Evolutionary conservation across 2,797 vertebrate genomes (phyloP).

Genomic region (Psittacula derbiana): DNA sequence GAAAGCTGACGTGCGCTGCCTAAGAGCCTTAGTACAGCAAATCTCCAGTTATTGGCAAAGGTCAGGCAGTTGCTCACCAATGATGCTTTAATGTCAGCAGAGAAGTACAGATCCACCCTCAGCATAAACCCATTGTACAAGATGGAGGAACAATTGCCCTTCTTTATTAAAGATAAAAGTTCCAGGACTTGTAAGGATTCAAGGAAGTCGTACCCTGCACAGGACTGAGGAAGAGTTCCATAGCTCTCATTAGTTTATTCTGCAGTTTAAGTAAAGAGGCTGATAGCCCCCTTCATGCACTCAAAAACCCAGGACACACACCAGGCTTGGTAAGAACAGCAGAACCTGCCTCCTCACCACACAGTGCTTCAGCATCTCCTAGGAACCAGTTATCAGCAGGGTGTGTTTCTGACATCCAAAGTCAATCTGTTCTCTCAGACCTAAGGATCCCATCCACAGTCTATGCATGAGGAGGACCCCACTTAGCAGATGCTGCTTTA

Average conservation of each 20-base stretch:
- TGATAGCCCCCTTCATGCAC: neutral
- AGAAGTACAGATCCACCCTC: neutral
- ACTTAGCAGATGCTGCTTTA: neutral
- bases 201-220: fast-evolving
- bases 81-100: neutral
- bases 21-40: constrained; percentile 35
- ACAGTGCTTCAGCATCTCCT: neutral
- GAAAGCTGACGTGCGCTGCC: constrained; percentile 40
- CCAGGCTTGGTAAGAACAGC: neutral
- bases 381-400: neutral
- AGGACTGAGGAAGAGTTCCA: neutral
- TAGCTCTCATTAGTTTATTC: neutral
- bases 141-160: neutral
- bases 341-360: neutral
- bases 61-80: neutral
- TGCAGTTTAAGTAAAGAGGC: neutral
- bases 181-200: neutral
- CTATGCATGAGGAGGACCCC: neutral
- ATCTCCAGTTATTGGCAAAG: neutral
- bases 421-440: neutral
- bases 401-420: neutral
- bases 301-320: neutral
- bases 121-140: neutral
- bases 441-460: neutral
- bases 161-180: neutral